Evolutionary conservation across 2,797 vertebrate species (phyloP).

Genomic region (Melanotaenia parkinsoni): DNA sequence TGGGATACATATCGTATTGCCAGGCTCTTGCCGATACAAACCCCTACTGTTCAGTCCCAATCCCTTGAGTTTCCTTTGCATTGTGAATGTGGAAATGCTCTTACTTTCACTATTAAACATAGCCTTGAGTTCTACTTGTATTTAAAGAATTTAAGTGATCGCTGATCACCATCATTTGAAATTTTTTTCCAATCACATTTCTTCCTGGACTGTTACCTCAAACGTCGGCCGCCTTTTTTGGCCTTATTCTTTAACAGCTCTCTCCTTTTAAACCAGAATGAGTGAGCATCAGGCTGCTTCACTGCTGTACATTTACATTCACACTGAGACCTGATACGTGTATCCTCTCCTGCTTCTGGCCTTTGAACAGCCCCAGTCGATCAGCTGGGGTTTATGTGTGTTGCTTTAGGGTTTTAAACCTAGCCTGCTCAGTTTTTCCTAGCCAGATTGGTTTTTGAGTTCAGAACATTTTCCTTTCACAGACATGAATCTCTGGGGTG

Average conservation of each 20-base stretch:
- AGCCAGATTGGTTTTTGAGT: constrained; percentile 14
- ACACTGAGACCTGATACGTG: constrained; percentile 5
- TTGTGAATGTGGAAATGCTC: background rate
- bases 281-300: constrained; percentile 12
- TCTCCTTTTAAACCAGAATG: constrained; percentile 16
- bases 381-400: constrained; percentile 21
- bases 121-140: too few species aligned
- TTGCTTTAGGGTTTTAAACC: constrained; percentile 37
- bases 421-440: constrained; percentile 10
- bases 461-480: constrained; percentile 11
- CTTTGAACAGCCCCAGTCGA: constrained; percentile 11
- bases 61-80: background rate
- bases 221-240: background rate
- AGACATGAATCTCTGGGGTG: background rate
- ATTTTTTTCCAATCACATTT: background rate
- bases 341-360: constrained; percentile 12
- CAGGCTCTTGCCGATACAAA: too few species aligned
- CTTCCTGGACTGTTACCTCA: background rate
- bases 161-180: too few species aligned
- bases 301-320: constrained; percentile 6
- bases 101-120: too few species aligned
- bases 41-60: background rate
- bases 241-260: constrained; percentile 18
- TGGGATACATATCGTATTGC: too few species aligned
- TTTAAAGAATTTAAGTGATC: too few species aligned